These are phyloP conservation scores for Enoplosus armatus DNA, from an alignment of 2,797 vertebrate genomes.

Conservation along the genomic window DNA sequence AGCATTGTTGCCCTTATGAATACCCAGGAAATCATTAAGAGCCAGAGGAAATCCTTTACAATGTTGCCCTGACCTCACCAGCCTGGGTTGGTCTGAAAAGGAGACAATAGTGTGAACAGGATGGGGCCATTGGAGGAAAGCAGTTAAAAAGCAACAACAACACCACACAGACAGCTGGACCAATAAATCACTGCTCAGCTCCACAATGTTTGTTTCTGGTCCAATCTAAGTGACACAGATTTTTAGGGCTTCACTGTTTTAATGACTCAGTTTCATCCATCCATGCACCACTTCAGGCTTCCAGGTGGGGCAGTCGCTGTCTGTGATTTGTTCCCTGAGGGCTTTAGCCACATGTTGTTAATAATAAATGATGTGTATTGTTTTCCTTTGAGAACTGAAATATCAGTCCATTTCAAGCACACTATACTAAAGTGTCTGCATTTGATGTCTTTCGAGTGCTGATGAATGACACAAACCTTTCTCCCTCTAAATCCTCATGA, in stretches of 20 bases:
- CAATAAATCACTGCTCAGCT: constrained; percentile 59
- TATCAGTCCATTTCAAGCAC: not conserved
- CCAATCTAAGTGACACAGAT: not conserved
- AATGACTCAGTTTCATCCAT: constrained; percentile 3
- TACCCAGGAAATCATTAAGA: constrained; percentile 86
- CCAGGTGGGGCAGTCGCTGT: not conserved
- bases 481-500: not conserved
- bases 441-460: not conserved
- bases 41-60: constrained; percentile 86
- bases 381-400: constrained; percentile 3
- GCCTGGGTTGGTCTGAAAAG: constrained; percentile 73
- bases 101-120: constrained; percentile 86
- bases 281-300: constrained; percentile 1
- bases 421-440: not conserved
- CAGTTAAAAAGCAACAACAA: constrained; percentile 61
- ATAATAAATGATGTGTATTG: constrained; percentile 1
- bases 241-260: constrained; percentile 29
- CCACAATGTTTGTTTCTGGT: constrained; percentile 22
- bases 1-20: constrained; percentile 82
- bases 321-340: constrained; percentile 15
- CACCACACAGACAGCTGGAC: constrained; percentile 57
- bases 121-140: constrained; percentile 70
- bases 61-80: constrained; percentile 84
- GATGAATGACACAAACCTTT: not conserved
- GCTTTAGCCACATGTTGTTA: constrained; percentile 14